phyloP scores from a whole-genome alignment of 2,888 invertebrate genomes.

The Melangyna quadrimaculata region DNA sequence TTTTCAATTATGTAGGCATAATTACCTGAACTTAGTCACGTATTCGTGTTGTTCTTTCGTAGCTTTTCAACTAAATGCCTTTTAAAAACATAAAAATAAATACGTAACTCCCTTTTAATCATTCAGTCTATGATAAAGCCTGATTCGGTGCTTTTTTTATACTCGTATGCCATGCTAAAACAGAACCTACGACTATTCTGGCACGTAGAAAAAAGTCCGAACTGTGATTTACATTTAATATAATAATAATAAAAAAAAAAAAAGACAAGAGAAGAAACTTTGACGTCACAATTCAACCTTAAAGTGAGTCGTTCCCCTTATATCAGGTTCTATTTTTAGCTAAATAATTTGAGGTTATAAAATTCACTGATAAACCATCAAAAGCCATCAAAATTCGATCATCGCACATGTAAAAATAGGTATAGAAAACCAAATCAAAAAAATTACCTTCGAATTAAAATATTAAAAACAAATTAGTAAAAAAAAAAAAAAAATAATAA shows the following conservation, averaged over 20 bases:
- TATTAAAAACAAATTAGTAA: background rate
- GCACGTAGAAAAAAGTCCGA: background rate
- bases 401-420: slow-evolving; percentile 11
- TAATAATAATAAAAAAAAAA: background rate
- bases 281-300: slow-evolving; percentile 21
- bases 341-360: slow-evolving; percentile 47
- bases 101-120: background rate
- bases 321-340: slow-evolving; percentile 45
- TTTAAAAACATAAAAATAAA: too few relatives aligned
- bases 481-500: background rate
- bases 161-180: background rate
- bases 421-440: slow-evolving; percentile 18
- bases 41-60: too few relatives aligned
- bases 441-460: slow-evolving; percentile 9
- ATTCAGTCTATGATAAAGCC: background rate
- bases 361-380: slow-evolving; percentile 48
- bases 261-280: background rate
- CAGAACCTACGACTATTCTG: background rate
- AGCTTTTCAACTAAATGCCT: too few relatives aligned
- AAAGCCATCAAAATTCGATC: slow-evolving; percentile 25
- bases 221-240: background rate
- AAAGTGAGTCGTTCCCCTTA: slow-evolving; percentile 6
- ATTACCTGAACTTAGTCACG: too few relatives aligned
- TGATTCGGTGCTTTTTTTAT: background rate
- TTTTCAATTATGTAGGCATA: too few relatives aligned